Percentiles rank a stretch among this genome's conserved stretches.
Evolutionary conservation across 64 coral and sea anemone genomes (phyloP).

Genomic region (Montipora foliosa): DNA sequence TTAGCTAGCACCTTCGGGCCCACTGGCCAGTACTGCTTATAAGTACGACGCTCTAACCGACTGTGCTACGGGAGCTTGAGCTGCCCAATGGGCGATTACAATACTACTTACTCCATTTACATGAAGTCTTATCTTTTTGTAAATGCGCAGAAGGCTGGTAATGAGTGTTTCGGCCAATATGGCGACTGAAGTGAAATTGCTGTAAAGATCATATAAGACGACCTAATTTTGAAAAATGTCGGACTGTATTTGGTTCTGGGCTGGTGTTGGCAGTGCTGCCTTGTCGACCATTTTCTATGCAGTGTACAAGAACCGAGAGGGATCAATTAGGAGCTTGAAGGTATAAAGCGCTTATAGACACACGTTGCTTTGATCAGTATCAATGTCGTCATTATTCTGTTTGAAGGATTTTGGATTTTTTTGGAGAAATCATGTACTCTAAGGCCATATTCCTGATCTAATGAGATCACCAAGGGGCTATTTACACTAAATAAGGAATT

Average conservation of each 20-base stretch:
- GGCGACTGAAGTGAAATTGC: neutral
- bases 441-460: no score
- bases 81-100: neutral
- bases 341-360: neutral
- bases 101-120: no score
- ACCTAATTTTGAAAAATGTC: neutral
- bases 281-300: constrained; percentile 87
- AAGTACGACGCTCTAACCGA: constrained; percentile 85
- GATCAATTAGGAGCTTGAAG: constrained; percentile 53
- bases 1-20: constrained; percentile 37
- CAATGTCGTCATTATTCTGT: no score
- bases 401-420: no score
- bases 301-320: constrained; percentile 73
- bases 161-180: neutral
- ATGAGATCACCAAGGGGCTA: no score
- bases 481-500: no score
- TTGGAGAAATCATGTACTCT: no score
- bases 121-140: no score
- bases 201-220: neutral
- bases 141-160: constrained; percentile 5
- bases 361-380: neutral
- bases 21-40: constrained; percentile 66
- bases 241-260: constrained; percentile 62
- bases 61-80: constrained; percentile 78
- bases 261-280: constrained; percentile 80